phyloP scores from a whole-genome alignment of 2,797 vertebrate species.

The Euthynnus affinis region DNA sequence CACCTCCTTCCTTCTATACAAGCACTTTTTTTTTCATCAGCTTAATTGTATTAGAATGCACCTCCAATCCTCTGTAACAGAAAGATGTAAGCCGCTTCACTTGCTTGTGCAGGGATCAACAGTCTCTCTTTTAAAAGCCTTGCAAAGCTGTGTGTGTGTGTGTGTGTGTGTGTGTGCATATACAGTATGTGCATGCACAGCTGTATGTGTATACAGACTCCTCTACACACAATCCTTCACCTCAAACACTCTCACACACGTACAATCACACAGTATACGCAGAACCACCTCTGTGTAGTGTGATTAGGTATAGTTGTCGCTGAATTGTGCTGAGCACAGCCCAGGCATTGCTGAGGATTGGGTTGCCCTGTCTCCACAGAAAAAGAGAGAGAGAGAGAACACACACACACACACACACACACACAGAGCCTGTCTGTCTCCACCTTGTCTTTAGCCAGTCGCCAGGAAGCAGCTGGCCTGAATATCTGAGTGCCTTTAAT shows the following conservation, averaged over 20 bases:
- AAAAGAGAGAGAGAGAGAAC: constrained; percentile 39
- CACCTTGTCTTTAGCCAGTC: constrained; percentile 90
- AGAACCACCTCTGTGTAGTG: constrained; percentile 78
- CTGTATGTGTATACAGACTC: constrained; percentile 26
- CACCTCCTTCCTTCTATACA: constrained; percentile 63
- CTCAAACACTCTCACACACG: constrained; percentile 34
- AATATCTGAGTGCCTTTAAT: constrained; percentile 93
- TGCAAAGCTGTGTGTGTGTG: constrained; percentile 61
- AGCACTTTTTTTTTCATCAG: constrained; percentile 72
- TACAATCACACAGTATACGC: constrained; percentile 60
- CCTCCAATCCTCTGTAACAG: constrained; percentile 77
- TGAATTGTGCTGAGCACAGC: constrained; percentile 83
- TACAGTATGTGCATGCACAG: constrained; percentile 29
- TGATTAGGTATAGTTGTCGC: constrained; percentile 83
- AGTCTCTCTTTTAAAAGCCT: constrained; percentile 71
- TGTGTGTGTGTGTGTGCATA: constrained; percentile 13
- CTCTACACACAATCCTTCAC: constrained; percentile 54
- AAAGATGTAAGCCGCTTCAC: constrained; percentile 82
- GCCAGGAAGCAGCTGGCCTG: constrained; percentile 93
- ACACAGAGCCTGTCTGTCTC: constrained; percentile 86
- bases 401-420: constrained; percentile 57
- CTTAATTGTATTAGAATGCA: constrained; percentile 83
- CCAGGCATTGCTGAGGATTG: constrained; percentile 84
- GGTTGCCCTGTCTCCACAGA: constrained; percentile 81
- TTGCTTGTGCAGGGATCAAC: constrained; percentile 81